Conservation (phyloP, 2,797 vertebrate genomes). For the Catamblyrhynchus diadema region DNA sequence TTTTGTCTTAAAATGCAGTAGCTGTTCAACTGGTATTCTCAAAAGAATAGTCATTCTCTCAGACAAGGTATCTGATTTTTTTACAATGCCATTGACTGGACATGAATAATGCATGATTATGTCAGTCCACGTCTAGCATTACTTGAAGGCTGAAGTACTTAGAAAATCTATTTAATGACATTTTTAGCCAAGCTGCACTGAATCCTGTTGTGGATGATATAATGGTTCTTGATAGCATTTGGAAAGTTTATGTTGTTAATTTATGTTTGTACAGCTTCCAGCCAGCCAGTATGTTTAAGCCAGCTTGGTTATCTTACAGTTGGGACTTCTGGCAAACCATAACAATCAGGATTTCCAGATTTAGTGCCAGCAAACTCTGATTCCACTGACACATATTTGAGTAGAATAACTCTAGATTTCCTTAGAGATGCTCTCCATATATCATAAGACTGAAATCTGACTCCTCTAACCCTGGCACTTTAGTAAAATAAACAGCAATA, state of each 20-base stretch:
- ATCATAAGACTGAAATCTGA: not conserved
- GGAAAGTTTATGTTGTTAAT: not conserved
- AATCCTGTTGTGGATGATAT: not conserved
- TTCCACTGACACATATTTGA: not conserved
- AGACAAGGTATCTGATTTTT: conserved; percentile 16
- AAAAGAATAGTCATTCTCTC: conserved; percentile 8
- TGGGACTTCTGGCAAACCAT: not conserved
- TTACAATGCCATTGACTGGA: not conserved
- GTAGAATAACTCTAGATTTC: not conserved
- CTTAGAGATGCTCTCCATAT: not conserved
- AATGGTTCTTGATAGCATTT: not conserved
- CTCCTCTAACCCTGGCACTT: not conserved
- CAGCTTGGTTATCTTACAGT: not conserved
- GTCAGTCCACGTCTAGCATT: conserved; percentile 23
- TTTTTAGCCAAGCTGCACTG: not conserved
- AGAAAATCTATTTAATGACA: not conserved
- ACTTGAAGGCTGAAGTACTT: not conserved
- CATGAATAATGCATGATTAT: conserved; percentile 54
- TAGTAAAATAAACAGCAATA: not conserved
- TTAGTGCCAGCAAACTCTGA: not conserved
- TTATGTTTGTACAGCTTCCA: not conserved
- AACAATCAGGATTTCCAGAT: not conserved
- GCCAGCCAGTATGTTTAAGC: not conserved
- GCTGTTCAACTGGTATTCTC: conserved; percentile 12
- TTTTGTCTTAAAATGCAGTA: conserved; percentile 1